A percentile compares a stretch with the other conserved stretches of the same genome.
These are phyloP conservation scores for Lipophrys pholis DNA, from an alignment of 2,113 vertebrate genomes.

Conservation along the genomic window DNA sequence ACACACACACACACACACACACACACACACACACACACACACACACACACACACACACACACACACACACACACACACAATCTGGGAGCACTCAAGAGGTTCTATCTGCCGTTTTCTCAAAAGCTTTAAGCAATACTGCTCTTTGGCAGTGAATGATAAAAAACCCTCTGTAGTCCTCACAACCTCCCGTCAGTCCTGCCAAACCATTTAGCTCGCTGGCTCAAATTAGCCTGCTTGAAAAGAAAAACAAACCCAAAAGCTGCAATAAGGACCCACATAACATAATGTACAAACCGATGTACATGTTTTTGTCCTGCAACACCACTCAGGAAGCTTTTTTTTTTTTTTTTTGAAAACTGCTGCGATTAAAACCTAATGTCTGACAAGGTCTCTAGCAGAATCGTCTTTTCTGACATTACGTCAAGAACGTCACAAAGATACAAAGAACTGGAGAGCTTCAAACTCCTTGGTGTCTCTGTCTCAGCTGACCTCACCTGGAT, in stretches of 20 bases:
- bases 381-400: too few relatives aligned
- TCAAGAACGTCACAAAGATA: too few relatives aligned
- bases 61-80: conserved; percentile 34
- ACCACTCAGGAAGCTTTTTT: not conserved
- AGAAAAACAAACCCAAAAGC: conserved; percentile 27
- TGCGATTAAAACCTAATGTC: too few relatives aligned
- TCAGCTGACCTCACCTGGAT: too few relatives aligned
- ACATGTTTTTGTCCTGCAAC: conserved; percentile 2
- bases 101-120: conserved; percentile 79
- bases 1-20: not conserved
- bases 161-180: conserved; percentile 61
- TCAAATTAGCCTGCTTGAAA: conserved; percentile 47
- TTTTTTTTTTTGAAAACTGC: too few relatives aligned
- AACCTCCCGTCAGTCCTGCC: conserved; percentile 52
- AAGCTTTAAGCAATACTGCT: conserved; percentile 62
- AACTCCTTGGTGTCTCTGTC: too few relatives aligned
- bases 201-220: conserved; percentile 29
- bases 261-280: conserved; percentile 28
- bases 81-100: conserved; percentile 76
- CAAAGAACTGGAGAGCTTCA: too few relatives aligned
- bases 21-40: conserved; percentile 12
- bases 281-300: not conserved
- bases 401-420: too few relatives aligned
- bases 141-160: conserved; percentile 68
- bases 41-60: conserved; percentile 33